A percentile compares a stretch with the other conserved stretches of the same genome.
phyloP scores from a whole-genome alignment of 2,888 invertebrate genomes.

The Agrotis puta region DNA sequence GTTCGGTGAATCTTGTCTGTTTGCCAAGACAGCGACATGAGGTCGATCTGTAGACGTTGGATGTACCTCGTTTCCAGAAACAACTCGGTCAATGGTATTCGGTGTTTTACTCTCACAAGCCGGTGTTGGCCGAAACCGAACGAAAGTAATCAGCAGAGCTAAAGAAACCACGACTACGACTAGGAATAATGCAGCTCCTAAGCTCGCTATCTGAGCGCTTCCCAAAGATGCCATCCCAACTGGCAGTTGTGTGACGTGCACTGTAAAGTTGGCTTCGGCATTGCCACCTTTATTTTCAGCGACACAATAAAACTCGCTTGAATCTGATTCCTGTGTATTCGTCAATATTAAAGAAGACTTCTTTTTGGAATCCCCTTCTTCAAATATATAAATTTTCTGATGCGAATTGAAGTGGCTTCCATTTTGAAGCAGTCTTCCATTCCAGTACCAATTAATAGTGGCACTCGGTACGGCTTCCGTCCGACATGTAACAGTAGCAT shows the following conservation, averaged over 20 bases:
- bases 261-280: slow-evolving; percentile 97
- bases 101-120: slow-evolving; percentile 94
- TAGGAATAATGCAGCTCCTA: slow-evolving; percentile 95
- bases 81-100: slow-evolving; percentile 93
- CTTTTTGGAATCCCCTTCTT: slow-evolving; percentile 94
- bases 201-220: slow-evolving; percentile 96
- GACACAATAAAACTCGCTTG: slow-evolving; percentile 96
- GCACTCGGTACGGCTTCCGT: slow-evolving; percentile 96
- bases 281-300: slow-evolving; percentile 97
- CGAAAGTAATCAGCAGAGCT: slow-evolving; percentile 93
- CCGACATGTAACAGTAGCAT: slow-evolving; percentile 95
- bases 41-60: slow-evolving; percentile 88
- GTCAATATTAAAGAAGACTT: slow-evolving; percentile 94
- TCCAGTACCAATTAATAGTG: slow-evolving; percentile 96
- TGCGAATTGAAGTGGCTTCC: slow-evolving; percentile 95
- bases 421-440: slow-evolving; percentile 94
- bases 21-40: slow-evolving; percentile 91
- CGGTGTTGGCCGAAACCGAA: slow-evolving; percentile 94
- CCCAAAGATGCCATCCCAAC: slow-evolving; percentile 96
- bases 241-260: slow-evolving; percentile 94
- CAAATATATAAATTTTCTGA: slow-evolving; percentile 94
- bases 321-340: slow-evolving; percentile 95
- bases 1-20: slow-evolving; percentile 85
- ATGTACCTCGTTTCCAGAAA: slow-evolving; percentile 91
- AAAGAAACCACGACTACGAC: slow-evolving; percentile 94